phyloP scores from a whole-genome alignment of 2,113 vertebrate species.

The Erythrolamprus reginae region DNA sequence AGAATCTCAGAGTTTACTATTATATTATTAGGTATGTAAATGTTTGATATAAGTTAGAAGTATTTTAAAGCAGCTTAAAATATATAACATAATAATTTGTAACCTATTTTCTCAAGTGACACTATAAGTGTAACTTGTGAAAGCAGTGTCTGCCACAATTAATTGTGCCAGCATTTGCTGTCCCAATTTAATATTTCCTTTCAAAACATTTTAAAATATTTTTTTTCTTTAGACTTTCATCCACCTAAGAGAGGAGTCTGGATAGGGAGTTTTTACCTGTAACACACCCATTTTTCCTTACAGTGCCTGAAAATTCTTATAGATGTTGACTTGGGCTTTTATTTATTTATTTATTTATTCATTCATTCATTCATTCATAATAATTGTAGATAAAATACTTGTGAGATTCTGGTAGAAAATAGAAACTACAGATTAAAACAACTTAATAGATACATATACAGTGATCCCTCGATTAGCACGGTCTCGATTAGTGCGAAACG shows the following conservation, averaged over 20 bases:
- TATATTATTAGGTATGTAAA: neutral
- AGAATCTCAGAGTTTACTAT: neutral
- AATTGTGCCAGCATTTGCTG: neutral
- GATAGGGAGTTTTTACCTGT: neutral
- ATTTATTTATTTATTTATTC: no score
- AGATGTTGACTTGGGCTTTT: neutral
- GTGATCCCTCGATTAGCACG: no score
- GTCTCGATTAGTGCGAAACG: no score
- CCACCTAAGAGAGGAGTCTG: neutral
- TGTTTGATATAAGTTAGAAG: neutral
- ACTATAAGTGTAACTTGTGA: neutral
- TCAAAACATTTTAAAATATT: neutral
- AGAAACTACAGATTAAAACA: neutral
- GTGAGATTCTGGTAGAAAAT: neutral
- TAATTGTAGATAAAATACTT: neutral
- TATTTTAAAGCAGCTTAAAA: neutral
- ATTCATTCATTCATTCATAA: no score
- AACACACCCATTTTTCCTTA: neutral
- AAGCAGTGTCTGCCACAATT: neutral
- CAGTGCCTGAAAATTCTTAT: neutral
- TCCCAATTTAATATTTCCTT: neutral
- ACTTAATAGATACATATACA: neutral
- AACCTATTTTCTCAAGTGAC: neutral
- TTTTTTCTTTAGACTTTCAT: neutral
- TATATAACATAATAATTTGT: neutral